Percentiles rank a stretch among this genome's conserved stretches.
Evolutionary conservation across 1,140 invertebrate species (phyloP).

Genomic region (Metaphire vulgaris): DNA sequence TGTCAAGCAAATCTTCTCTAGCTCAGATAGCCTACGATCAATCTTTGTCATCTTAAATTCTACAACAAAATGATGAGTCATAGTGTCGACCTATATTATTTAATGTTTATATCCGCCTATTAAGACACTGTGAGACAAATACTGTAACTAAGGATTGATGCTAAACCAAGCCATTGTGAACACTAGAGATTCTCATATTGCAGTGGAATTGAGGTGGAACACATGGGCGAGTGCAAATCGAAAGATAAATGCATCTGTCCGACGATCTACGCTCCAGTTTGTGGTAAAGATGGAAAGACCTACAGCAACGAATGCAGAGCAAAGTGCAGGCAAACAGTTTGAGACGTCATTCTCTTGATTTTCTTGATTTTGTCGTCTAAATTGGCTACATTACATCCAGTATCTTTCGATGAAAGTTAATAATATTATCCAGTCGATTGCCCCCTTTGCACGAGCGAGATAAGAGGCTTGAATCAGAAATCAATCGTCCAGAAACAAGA

Average conservation of each 20-base stretch:
- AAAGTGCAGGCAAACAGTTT: constrained; percentile 25
- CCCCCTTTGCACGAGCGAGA: background rate
- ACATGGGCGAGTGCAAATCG: background rate
- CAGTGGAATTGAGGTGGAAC: background rate
- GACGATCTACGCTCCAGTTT: constrained; percentile 62
- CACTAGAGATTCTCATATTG: too few relatives aligned
- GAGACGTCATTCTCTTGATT: background rate
- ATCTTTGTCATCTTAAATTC: too few relatives aligned
- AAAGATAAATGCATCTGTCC: constrained; percentile 27
- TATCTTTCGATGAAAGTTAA: background rate
- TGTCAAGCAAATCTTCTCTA: too few relatives aligned
- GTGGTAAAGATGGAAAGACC: constrained; percentile 59
- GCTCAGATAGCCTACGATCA: too few relatives aligned
- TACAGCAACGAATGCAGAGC: constrained; percentile 59
- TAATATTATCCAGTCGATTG: too few relatives aligned
- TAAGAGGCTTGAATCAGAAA: background rate
- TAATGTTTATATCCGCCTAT: too few relatives aligned
- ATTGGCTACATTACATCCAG: background rate
- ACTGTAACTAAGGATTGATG: too few relatives aligned
- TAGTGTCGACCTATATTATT: too few relatives aligned
- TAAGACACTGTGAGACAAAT: too few relatives aligned
- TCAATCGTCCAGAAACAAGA: background rate
- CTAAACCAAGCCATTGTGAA: too few relatives aligned
- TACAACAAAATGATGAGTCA: too few relatives aligned
- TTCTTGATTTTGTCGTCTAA: background rate